Base-by-base conservation (phyloP, 2,888 invertebrate genomes). In the Tetragnatha montana region DNA sequence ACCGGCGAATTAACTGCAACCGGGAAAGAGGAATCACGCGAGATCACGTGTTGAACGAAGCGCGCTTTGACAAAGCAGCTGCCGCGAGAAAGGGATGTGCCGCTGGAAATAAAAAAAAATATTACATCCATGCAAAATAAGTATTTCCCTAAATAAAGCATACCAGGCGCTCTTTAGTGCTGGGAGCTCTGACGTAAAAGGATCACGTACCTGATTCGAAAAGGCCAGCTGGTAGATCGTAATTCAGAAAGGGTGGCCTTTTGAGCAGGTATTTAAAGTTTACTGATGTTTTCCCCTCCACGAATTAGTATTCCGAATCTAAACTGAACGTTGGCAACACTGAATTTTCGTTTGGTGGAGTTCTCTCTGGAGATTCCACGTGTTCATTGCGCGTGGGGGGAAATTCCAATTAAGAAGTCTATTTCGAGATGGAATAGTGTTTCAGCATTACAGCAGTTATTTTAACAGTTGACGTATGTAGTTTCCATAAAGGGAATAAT, bases 161-260 rank as follows among this genome's bases (percentile, higher is more conserved):
- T 60, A 60, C 12, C 14, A 12, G 21, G 17, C 12, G 12, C 12
- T 21, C n/a, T n/a, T 78, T 50, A 51, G 17, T 78, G 19, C 49
- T 78, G 21, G 51, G 51, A 78, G 19, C 60, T 60, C 12, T 78
- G 78, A 78, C 78, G 78, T 78, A 78, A 60, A 78, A 78, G 19
- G 19, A 60, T 78, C 78, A 78, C 78, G 78, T 78, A 68, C 60
- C 17, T 60, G 78, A 78, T 60, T 78, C 22, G 35, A 78, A 78
- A 17, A 71, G 21, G 21, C 60, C 78, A 78, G 22, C 78, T 78
- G 78, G 78, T 75, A 8, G 60, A 12, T 60, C 60, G 60, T 60
- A 60, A 60, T 60, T 60, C 12, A 60, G 17, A 60, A 60, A 60
- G 60, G 60, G 75, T 12, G 51, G 22, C 60, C 22, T 78, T 22